Percentiles rank a stretch among this genome's conserved stretches.
Evolutionary conservation across 2,888 invertebrate genomes (phyloP).

Genomic region (Microctonus aethiopoides): DNA sequence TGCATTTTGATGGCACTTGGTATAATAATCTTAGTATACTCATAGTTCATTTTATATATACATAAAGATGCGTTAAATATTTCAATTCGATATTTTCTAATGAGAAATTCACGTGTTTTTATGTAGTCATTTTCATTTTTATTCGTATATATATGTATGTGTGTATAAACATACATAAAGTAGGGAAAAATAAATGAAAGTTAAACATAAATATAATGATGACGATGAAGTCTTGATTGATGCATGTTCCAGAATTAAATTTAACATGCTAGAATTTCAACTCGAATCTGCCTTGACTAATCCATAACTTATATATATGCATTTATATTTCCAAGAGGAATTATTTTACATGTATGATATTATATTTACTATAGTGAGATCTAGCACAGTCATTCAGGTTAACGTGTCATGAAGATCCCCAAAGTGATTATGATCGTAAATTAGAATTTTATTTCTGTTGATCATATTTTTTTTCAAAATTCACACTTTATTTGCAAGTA

Average conservation of each 20-base stretch:
- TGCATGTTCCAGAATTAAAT: conserved; percentile 49
- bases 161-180: too few species aligned
- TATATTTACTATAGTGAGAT: conserved; percentile 24
- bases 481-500: too few species aligned
- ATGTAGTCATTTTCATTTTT: too few species aligned
- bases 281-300: conserved; percentile 53
- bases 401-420: conserved; percentile 53
- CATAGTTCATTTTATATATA: background rate
- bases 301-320: conserved; percentile 34
- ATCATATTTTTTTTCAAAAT: conserved; percentile 10
- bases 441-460: conserved; percentile 32
- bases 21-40: background rate
- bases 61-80: background rate
- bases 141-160: too few species aligned
- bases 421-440: conserved; percentile 40
- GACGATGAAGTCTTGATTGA: background rate
- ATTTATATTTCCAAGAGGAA: background rate
- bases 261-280: conserved; percentile 57
- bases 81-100: background rate
- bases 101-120: background rate
- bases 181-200: too few species aligned
- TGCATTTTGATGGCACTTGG: background rate
- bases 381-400: conserved; percentile 54
- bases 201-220: background rate
- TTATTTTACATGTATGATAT: background rate